Evolutionary conservation across 2,797 vertebrate genomes (phyloP), one percentile per base, ranked within the genome.

Genomic region (Gallinago stenura): DNA sequence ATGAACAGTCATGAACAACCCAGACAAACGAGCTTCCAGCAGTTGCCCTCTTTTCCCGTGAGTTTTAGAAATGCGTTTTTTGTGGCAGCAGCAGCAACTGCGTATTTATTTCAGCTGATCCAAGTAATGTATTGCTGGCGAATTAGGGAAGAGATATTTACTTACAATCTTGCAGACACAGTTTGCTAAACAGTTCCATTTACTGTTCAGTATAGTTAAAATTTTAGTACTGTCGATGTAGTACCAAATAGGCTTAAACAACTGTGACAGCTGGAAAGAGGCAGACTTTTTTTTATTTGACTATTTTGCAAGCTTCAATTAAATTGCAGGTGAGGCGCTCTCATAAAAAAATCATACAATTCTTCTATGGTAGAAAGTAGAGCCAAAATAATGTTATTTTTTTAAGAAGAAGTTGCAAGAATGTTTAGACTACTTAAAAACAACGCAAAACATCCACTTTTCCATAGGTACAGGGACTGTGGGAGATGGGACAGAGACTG

Each of bases 251-350:
- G 48, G 37, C 33, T 94, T 83, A 80, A 95, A 90, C 31, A 93
- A 89, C 48, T 80, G 73, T 61, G 77, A 84, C 90, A 95, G 70
- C 81, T 93, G 90, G 88, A 79, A 93, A 90, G 66, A 93, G 24
- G 45, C 88, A 80, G 35, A 64, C 33, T 26, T 76, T 51, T 72
- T 72, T 90, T 91, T 85, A 62, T 87, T 91, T 87, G n/a, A 80
- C 77, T 90, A 3, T 85, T 86, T 76, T 84, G 75, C 48, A 95
- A 93, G 66, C 37, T 95, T 90, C 86, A 65, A 39, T 90, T 95
- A 90, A 93, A 87, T 48, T 0, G 0, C 30, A 50, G 35, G 69
- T 46, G 53, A 87, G 33, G 37, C 19, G 68, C 48, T 62, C 31
- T 60, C 28, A 50, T 76, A 92, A 87, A 95, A 87, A 95, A 88